A percentile compares a stretch with the other conserved stretches of the same genome.
These are phyloP conservation scores for Notothenia coriiceps DNA, from an alignment of 2,113 vertebrate species.

Conservation along the genomic window DNA sequence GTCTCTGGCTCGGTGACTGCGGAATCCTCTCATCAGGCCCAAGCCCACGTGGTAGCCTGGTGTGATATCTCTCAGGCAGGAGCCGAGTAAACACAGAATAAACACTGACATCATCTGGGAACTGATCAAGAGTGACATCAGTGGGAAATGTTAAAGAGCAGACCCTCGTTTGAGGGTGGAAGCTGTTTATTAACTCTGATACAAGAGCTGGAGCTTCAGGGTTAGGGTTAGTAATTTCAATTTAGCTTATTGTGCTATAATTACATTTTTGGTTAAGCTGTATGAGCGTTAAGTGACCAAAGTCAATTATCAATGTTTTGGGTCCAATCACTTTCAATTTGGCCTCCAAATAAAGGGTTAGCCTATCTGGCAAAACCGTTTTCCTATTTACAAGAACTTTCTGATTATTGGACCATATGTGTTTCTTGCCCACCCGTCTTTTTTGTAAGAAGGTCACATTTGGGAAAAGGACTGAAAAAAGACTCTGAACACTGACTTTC, in stretches of 20 bases:
- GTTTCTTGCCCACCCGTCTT: background rate
- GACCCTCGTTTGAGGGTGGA: background rate
- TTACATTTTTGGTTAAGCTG: background rate
- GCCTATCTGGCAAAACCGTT: too few relatives aligned
- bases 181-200: background rate
- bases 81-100: conserved; percentile 74
- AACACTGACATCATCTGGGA: conserved; percentile 78
- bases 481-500: too few relatives aligned
- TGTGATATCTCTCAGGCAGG: conserved; percentile 76
- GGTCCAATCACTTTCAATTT: too few relatives aligned
- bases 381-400: background rate
- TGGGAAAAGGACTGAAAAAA: background rate
- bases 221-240: background rate
- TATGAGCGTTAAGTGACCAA: background rate
- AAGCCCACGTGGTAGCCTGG: conserved; percentile 57
- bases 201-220: background rate
- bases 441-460: background rate
- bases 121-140: conserved; percentile 65
- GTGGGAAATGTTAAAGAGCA: conserved; percentile 15
- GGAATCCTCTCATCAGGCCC: conserved; percentile 56
- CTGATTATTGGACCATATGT: background rate
- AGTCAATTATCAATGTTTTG: too few relatives aligned
- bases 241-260: background rate
- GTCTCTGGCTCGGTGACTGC: conserved; percentile 34
- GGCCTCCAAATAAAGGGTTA: too few relatives aligned